Conservation (phyloP, 2,888 invertebrate genomes). For the Cerastoderma edule region DNA sequence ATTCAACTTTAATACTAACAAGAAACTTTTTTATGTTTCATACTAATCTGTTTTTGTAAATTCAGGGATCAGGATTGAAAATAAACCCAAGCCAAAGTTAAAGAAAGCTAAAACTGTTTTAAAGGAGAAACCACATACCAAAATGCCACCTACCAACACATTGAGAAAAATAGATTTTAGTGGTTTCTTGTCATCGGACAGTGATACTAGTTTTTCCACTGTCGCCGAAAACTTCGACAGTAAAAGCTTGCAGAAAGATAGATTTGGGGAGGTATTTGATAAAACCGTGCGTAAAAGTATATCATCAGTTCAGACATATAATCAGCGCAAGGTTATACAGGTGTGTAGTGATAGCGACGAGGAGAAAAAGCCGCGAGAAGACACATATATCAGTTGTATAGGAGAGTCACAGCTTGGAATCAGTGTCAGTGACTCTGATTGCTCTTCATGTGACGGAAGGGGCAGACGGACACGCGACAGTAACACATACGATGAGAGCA, state of each 20-base stretch:
- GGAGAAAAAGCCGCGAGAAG: constrained; percentile 11
- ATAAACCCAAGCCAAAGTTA: not conserved
- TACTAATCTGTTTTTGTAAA: too few relatives aligned
- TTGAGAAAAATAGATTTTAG: constrained; percentile 21
- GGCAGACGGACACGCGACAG: not conserved
- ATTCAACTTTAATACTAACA: too few relatives aligned
- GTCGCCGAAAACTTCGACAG: constrained; percentile 13
- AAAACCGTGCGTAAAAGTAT: not conserved
- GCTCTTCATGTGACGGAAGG: too few relatives aligned
- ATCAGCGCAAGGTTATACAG: not conserved
- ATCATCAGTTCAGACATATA: too few relatives aligned
- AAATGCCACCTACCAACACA: not conserved
- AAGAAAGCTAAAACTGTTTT: not conserved
- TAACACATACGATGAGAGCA: constrained; percentile 31
- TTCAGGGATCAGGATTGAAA: too few relatives aligned
- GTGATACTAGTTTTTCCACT: constrained; percentile 38
- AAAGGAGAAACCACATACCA: not conserved
- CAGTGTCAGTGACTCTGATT: constrained; percentile 2
- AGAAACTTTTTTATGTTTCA: too few relatives aligned
- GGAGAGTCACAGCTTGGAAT: constrained; percentile 26
- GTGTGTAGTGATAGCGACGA: constrained; percentile 40
- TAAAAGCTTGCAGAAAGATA: too few relatives aligned
- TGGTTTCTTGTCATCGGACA: constrained; percentile 46
- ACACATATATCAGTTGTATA: constrained; percentile 41
- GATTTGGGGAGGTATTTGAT: not conserved